Evolutionary conservation across 2,888 invertebrate genomes (phyloP).

Genomic region (Zeuzera pyrina): DNA sequence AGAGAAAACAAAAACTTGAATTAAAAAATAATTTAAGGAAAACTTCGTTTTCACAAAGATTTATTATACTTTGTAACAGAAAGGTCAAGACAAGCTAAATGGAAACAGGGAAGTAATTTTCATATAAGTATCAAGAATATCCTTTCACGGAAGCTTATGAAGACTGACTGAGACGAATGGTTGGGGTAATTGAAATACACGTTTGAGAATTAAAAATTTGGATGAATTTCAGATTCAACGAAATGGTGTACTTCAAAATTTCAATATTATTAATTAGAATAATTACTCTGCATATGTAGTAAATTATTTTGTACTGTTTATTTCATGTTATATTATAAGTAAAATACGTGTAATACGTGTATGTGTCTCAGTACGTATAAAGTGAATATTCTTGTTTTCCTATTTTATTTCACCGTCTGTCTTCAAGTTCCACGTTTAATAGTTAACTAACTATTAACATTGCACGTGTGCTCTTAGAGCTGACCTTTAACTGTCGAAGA

Average conservation of each 20-base stretch:
- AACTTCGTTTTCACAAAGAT: slow-evolving; percentile 20
- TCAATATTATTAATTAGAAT: no score
- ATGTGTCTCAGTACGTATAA: no score
- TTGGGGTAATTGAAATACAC: slow-evolving; percentile 48
- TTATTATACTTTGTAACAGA: slow-evolving; percentile 18
- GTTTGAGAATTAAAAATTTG: slow-evolving; percentile 40
- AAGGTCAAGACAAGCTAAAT: slow-evolving; percentile 26
- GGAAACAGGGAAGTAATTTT: slow-evolving; percentile 19
- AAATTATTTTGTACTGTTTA: no score
- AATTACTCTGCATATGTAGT: no score
- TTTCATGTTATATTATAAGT: no score
- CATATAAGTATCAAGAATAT: slow-evolving; percentile 40
- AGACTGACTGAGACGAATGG: slow-evolving; percentile 57
- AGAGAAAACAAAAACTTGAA: slow-evolving; percentile 1
- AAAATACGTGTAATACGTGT: no score
- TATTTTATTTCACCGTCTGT: no score
- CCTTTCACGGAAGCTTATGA: slow-evolving; percentile 35
- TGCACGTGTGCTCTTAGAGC: slow-evolving; percentile 40
- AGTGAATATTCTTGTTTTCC: no score
- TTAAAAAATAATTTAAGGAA: slow-evolving; percentile 5
- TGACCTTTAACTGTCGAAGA: slow-evolving; percentile 31
- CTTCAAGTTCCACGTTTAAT: no score
- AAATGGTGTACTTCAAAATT: no score
- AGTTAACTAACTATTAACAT: slow-evolving; percentile 25
- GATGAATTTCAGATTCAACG: no score